Evolutionary conservation across 2,113 vertebrate species (phyloP).

Genomic region (Cephalopholis sonnerati): DNA sequence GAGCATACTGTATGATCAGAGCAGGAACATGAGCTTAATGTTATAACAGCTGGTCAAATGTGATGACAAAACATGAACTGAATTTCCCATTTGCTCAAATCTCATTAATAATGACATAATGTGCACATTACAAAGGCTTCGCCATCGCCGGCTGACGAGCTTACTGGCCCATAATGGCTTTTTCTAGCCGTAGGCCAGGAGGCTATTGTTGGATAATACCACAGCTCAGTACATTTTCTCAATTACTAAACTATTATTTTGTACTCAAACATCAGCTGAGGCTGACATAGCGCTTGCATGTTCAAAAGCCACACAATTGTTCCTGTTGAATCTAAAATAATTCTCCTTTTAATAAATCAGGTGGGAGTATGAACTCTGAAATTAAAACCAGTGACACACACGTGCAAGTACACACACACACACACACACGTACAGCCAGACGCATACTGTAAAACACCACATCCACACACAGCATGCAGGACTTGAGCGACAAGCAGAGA

Average conservation of each 20-base stretch:
- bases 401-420: not conserved
- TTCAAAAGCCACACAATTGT: not conserved
- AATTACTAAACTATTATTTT: constrained; percentile 38
- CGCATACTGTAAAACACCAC: not conserved
- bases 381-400: not conserved
- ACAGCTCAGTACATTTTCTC: constrained; percentile 35
- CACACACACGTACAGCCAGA: not conserved
- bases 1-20: constrained; percentile 29
- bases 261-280: not conserved
- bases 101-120: constrained; percentile 52
- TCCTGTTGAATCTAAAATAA: constrained; percentile 1
- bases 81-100: constrained; percentile 52
- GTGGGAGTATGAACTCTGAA: constrained; percentile 5
- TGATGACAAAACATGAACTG: constrained; percentile 54
- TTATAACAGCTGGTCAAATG: constrained; percentile 54
- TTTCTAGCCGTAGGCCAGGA: constrained; percentile 37
- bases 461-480: constrained; percentile 46
- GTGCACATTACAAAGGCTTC: constrained; percentile 47
- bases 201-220: constrained; percentile 25
- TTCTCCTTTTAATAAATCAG: constrained; percentile 22
- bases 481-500: constrained; percentile 47
- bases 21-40: constrained; percentile 42
- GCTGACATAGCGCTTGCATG: not conserved
- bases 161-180: constrained; percentile 38
- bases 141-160: constrained; percentile 24